These are phyloP conservation scores for Bubo bubo DNA, from an alignment of 2,113 vertebrate genomes.

Conservation along the genomic window DNA sequence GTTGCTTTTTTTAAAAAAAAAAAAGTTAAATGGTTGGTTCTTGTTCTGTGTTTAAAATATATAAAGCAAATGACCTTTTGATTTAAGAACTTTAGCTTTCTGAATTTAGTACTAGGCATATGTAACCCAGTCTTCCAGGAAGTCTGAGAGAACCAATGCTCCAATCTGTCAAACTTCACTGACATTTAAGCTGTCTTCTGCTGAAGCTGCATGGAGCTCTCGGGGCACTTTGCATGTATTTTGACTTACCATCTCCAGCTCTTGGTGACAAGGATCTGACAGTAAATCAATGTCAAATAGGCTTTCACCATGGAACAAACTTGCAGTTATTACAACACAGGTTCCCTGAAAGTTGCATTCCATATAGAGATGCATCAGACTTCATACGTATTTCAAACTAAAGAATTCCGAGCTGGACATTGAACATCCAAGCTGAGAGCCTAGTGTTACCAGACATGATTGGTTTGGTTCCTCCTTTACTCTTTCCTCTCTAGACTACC, in stretches of 20 bases:
- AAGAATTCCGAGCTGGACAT: neutral
- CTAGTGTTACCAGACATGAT: rapidly evolving
- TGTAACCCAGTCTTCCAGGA: neutral
- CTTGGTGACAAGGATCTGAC: neutral
- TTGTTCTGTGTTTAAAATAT: neutral
- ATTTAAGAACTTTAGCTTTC: neutral
- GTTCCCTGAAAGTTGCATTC: neutral
- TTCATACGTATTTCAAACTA: neutral
- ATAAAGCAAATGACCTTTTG: neutral
- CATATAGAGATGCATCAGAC: no score
- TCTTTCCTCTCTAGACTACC: neutral
- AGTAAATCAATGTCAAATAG: neutral
- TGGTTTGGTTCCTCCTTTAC: neutral
- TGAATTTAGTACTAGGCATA: neutral
- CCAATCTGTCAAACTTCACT: neutral
- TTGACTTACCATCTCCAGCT: neutral
- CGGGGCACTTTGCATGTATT: neutral
- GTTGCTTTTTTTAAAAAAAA: neutral
- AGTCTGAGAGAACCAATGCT: neutral
- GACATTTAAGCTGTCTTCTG: neutral
- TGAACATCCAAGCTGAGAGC: no score
- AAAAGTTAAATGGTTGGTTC: neutral
- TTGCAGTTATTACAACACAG: neutral
- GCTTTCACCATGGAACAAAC: neutral
- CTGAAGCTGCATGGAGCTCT: neutral